Evolutionary conservation across 2,113 vertebrate genomes (phyloP).

Genomic region (Anarhynchus alexandrinus): DNA sequence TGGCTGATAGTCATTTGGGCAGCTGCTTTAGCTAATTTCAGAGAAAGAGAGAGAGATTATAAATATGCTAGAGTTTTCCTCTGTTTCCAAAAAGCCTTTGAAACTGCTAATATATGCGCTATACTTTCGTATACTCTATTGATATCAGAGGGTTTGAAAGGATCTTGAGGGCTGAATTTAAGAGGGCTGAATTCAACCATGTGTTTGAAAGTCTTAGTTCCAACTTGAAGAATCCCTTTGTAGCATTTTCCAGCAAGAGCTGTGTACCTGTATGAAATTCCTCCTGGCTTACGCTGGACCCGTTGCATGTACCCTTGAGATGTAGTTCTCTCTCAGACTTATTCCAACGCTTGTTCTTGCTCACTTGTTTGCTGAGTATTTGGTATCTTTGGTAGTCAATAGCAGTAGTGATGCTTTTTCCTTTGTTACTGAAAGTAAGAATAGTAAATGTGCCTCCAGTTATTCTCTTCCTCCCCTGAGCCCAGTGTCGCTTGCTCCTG

Average conservation of each 20-base stretch:
- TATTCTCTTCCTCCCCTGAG: not conserved
- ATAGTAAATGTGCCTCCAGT: not conserved
- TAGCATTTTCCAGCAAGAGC: not conserved
- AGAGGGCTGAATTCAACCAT: not conserved
- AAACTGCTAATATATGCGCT: not conserved
- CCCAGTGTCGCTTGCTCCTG: not conserved
- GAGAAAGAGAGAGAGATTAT: not conserved
- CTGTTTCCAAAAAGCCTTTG: conserved; percentile 17
- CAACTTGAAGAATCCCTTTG: not conserved
- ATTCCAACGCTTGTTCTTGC: not conserved
- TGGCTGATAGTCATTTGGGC: conserved; percentile 41
- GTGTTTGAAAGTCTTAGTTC: not conserved
- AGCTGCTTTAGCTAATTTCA: conserved; percentile 45
- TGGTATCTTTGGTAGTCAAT: not conserved
- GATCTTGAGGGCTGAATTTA: not conserved
- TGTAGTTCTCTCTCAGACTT: not conserved
- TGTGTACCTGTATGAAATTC: not conserved
- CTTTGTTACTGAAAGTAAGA: not conserved
- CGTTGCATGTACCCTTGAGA: not conserved
- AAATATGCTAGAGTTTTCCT: not conserved
- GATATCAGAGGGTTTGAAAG: not conserved
- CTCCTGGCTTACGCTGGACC: not conserved
- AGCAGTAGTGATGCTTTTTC: not conserved
- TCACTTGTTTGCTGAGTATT: not conserved
- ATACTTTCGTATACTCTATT: not conserved